Evolutionary conservation across 1,140 invertebrate genomes (phyloP), one percentile per base, ranked within the genome.

Genomic region (Meloidogyne exigua): DNA sequence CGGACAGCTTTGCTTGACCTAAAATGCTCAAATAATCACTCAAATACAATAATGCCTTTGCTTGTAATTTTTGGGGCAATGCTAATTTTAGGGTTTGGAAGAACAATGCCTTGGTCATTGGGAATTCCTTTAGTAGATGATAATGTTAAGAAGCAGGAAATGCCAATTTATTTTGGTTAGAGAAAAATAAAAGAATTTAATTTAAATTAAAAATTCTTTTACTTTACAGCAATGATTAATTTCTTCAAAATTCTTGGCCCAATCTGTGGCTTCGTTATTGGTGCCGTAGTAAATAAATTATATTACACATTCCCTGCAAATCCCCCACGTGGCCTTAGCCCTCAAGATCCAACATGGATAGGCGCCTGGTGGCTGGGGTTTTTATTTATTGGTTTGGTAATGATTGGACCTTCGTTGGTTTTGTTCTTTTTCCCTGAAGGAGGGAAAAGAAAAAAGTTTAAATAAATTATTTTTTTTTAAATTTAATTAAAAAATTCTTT

Each of bases 301-400:
- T 86, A 86, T 65, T 86, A 82, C 36, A 86, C 36, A 39, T 86
- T 42, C 18, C 77, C 77, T 15, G 77, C 65, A 10, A 18, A 5
- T 11, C 62, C 77, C 36, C 77, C 77, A 9, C 15, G 62, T n/a
- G 77, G 77, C 11, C 28, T 79, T 42, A 80, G 25, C 1, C 64
- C 77, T 13, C 77, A 75, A 49, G 77, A 79, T 36, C 77, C 77
- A 21, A 79, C 77, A 1, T 79, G 77, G 77, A 79, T 79, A n/a
- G 85, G 85, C 25, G 85, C 85, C 25, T 87, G 85, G 85, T 87
- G 87, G 86, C 57, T 87, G 11, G 85, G 85, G 32, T 87, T 85
- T 67, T 57, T 87, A 32, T 72, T 84, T 64, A 81, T 84, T 63
- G 82, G 82, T 18, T 12, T 83, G 0, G 64, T 76, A 25, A 73